Percentiles rank a stretch among this genome's conserved stretches.
These are phyloP conservation scores for Eptesicus fuscus DNA, from an alignment of 2,113 vertebrate genomes.

Conservation along the genomic window DNA sequence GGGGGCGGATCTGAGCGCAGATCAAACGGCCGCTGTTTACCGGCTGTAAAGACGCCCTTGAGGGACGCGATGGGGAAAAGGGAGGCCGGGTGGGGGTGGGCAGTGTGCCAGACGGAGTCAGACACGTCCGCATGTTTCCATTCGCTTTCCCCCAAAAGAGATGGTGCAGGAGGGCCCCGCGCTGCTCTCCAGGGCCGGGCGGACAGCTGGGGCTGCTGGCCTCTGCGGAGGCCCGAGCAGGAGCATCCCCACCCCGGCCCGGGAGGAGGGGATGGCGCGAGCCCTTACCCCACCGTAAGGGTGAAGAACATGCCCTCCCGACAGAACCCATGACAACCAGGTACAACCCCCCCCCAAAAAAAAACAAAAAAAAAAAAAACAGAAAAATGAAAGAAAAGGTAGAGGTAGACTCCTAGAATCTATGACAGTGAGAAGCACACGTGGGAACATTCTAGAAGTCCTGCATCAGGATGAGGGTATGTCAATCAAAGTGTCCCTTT, in stretches of 20 bases:
- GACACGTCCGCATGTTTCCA: neutral
- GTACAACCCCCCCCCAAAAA: too few species aligned
- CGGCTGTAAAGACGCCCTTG: neutral
- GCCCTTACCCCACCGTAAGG: rapidly evolving
- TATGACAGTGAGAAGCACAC: neutral
- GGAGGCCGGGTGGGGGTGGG: neutral
- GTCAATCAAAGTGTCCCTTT: too few species aligned
- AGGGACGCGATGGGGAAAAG: neutral
- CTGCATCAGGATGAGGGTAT: neutral
- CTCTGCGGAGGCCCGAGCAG: rapidly evolving
- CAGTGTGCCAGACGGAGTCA: neutral
- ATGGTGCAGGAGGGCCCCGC: neutral
- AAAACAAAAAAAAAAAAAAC: too few species aligned
- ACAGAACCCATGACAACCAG: neutral
- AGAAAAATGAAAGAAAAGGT: too few species aligned
- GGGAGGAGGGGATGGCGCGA: rapidly evolving
- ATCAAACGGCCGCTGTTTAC: constrained; percentile 25
- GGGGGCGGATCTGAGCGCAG: neutral
- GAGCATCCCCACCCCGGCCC: too few species aligned
- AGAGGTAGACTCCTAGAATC: neutral
- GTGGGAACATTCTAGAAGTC: neutral
- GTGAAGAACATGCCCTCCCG: too few species aligned
- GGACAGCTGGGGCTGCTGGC: rapidly evolving
- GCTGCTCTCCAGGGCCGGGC: too few species aligned
- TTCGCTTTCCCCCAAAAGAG: neutral